Percentiles rank a stretch among this genome's conserved stretches.
These are phyloP conservation scores for Gari tellinella DNA, from an alignment of 2,888 invertebrate genomes.

Conservation along the genomic window DNA sequence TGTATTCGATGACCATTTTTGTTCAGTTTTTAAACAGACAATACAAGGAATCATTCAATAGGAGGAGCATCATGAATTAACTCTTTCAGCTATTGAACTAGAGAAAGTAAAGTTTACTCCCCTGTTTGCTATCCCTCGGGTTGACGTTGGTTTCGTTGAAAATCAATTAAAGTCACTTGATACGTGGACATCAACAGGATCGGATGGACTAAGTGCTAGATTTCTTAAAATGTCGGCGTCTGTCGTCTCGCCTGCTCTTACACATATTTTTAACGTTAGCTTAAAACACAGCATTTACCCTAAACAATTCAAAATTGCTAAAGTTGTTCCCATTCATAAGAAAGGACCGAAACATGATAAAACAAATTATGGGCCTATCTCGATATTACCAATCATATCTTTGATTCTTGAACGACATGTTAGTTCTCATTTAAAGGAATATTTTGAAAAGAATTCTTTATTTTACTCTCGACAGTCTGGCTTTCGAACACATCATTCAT, in stretches of 20 bases:
- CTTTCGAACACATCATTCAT: background rate
- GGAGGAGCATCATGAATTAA: too few species aligned
- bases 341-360: background rate
- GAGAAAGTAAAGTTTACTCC: too few species aligned
- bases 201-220: slow-evolving; percentile 8
- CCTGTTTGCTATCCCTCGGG: too few species aligned
- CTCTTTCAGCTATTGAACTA: too few species aligned
- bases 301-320: background rate
- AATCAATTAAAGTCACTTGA: background rate
- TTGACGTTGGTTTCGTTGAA: too few species aligned
- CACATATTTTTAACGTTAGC: slow-evolving; percentile 1
- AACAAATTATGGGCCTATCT: slow-evolving; percentile 6
- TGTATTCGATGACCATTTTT: too few species aligned
- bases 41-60: too few species aligned
- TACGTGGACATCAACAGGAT: background rate
- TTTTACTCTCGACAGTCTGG: background rate
- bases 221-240: background rate
- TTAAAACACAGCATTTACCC: background rate
- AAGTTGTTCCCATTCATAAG: slow-evolving; percentile 3
- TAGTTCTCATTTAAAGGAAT: background rate
- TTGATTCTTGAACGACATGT: slow-evolving; percentile 3
- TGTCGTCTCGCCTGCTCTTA: background rate
- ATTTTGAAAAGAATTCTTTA: background rate
- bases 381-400: slow-evolving; percentile 2
- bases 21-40: too few species aligned